Conservation (phyloP, 2,113 vertebrate genomes). For the Spizaetus ornatus region DNA sequence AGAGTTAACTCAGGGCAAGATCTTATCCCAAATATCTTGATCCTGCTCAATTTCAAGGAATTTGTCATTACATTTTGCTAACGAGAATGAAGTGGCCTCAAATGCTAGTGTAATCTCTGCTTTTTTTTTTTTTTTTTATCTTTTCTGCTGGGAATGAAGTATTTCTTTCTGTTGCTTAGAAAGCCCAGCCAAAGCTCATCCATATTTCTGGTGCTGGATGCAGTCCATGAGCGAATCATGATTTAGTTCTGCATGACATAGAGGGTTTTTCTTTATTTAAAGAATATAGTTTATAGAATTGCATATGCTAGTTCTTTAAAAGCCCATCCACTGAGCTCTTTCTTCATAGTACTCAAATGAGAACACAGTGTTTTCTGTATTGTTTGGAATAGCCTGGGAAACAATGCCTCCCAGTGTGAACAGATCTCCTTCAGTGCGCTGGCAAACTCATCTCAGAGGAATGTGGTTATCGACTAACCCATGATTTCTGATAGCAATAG, state of each 20-base stretch:
- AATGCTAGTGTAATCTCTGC: neutral
- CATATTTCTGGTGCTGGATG: constrained; percentile 12
- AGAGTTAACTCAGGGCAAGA: neutral
- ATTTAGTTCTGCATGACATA: constrained; percentile 2
- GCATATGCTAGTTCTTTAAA: constrained; percentile 18
- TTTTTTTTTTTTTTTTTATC: neutral
- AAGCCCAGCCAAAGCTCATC: constrained; percentile 7
- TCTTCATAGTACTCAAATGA: neutral
- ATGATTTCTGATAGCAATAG: constrained; percentile 43
- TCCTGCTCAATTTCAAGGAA: neutral
- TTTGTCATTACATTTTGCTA: neutral
- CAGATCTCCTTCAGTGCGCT: constrained; percentile 29
- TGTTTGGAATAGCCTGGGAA: constrained; percentile 57
- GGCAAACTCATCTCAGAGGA: constrained; percentile 48
- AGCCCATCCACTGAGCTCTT: neutral
- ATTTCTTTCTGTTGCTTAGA: constrained; percentile 6
- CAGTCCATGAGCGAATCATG: neutral
- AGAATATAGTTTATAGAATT: constrained; percentile 24
- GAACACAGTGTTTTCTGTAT: constrained; percentile 38
- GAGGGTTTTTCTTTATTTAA: constrained; percentile 24
- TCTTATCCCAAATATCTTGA: neutral
- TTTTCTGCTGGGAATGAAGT: neutral
- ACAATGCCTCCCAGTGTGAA: constrained; percentile 40
- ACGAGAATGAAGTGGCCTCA: neutral
- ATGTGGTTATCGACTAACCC: constrained; percentile 34